A percentile compares a stretch with the other conserved stretches of the same genome.
These are phyloP conservation scores for Phodopus roborovskii DNA, from an alignment of 2,113 vertebrate species.

Conservation along the genomic window DNA sequence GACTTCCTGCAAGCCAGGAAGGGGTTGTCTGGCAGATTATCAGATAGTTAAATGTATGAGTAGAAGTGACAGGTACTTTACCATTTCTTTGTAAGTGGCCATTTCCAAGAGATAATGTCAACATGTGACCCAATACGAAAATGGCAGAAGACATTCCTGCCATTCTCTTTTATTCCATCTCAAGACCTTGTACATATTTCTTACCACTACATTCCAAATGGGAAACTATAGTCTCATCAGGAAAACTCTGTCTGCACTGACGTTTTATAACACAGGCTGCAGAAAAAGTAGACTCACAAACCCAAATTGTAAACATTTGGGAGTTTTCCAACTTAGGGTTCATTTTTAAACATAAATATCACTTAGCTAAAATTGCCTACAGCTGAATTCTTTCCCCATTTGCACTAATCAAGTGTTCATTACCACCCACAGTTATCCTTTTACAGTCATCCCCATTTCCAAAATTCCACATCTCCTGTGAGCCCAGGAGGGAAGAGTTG, in stretches of 20 bases:
- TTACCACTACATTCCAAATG: slow-evolving; percentile 18
- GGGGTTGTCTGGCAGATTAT: background rate
- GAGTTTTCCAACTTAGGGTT: slow-evolving; percentile 51
- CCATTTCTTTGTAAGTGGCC: slow-evolving; percentile 17
- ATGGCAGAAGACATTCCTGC: background rate
- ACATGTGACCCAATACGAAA: background rate
- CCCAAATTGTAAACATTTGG: background rate
- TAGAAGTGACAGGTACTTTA: background rate
- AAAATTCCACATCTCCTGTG: background rate
- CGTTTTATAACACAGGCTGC: slow-evolving; percentile 42
- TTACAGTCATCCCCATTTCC: background rate
- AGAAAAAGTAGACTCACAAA: background rate
- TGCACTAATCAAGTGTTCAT: background rate
- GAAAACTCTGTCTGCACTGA: background rate
- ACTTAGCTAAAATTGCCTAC: slow-evolving; percentile 10
- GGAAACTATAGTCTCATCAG: slow-evolving; percentile 23
- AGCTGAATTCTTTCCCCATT: background rate
- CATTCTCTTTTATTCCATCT: background rate
- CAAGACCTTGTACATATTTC: slow-evolving; percentile 21
- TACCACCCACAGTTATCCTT: background rate
- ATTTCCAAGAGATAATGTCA: background rate
- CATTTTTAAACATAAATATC: slow-evolving; percentile 50
- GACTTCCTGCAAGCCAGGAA: rapidly evolving
- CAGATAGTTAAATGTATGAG: background rate
- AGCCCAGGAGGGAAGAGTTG: background rate